Evolutionary conservation across 2,888 invertebrate species (phyloP).

Genomic region (Hyalella azteca): DNA sequence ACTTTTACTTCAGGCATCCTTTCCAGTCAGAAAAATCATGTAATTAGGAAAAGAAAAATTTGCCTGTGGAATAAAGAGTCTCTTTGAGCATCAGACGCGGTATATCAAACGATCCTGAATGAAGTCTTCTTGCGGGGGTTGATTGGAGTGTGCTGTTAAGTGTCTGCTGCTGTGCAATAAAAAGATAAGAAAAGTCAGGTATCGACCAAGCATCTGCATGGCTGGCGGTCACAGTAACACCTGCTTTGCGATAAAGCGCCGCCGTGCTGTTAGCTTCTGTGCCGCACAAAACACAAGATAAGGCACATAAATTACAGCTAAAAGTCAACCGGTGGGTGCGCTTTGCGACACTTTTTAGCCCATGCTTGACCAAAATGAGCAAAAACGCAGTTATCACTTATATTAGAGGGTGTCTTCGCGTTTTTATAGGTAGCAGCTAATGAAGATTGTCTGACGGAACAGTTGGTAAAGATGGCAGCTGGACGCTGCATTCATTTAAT

Average conservation of each 20-base stretch:
- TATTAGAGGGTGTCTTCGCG: background rate
- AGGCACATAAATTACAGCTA: background rate
- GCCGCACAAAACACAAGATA: background rate
- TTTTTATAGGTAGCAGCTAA: background rate
- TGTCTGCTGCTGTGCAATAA: slow-evolving; percentile 16
- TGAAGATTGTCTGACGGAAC: background rate
- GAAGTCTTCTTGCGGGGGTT: slow-evolving; percentile 26
- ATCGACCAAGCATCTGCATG: slow-evolving; percentile 36
- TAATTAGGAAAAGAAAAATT: slow-evolving; percentile 19
- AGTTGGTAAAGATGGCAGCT: background rate
- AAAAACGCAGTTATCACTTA: background rate
- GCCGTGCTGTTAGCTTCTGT: background rate
- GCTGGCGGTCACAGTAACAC: slow-evolving; percentile 7
- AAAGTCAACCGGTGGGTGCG: background rate
- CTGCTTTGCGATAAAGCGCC: slow-evolving; percentile 24
- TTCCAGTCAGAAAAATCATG: background rate
- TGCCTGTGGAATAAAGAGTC: slow-evolving; percentile 14
- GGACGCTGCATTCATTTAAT: background rate
- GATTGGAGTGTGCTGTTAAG: slow-evolving; percentile 27
- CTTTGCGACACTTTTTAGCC: slow-evolving; percentile 5
- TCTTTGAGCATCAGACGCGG: background rate
- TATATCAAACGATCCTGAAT: slow-evolving; percentile 7
- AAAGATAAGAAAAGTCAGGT: slow-evolving; percentile 27
- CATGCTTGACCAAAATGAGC: slow-evolving; percentile 11
- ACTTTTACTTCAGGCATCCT: slow-evolving; percentile 17